Evolutionary conservation across 2,888 invertebrate genomes (phyloP), one percentile per base, ranked within the genome.

Genomic region (Machimus rusticus): DNA sequence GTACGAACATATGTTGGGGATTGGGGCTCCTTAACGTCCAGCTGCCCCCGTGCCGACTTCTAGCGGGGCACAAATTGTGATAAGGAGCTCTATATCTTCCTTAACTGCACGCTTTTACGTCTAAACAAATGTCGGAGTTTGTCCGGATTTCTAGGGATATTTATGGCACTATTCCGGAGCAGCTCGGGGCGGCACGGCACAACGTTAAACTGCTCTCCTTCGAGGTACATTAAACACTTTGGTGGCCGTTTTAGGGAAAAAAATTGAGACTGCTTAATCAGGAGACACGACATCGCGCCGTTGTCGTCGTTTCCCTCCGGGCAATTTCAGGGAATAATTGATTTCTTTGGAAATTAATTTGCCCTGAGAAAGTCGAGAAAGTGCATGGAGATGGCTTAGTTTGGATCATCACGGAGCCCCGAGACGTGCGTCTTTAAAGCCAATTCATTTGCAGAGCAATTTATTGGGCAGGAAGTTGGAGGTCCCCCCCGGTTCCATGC

Each of bases 51-150:
- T 23, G 23, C 19, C n/a, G 8, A 23, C 9, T 19, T 66, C n/a
- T 28, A 46, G 66, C 78, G 43, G 46, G 39, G 23, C 12, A 78
- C 78, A 78, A 78, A 78, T 78, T 78, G 78, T n/a, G 43, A 37
- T 78, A 78, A 78, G 78, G 39, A 78, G 78, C 78, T 78, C 78
- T 78, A 78, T 43, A 78, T 43, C 43, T 78, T 78, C 43, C 39
- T 43, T 39, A 43, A 78, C 37, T 37, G 39, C 43, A 37, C 19
- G 43, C 23, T 19, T 78, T 39, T 23, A 78, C 23, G 78, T 43
- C 78, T 43, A 43, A 78, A 78, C 78, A 78, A 78, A 78, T 78
- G 43, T 78, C 78, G 19, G 78, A 78, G 39, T 78, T 78, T 78
- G 78, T 43, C 23, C 39, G 78, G 78, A 78, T 78, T 78, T 78